phyloP scores from a whole-genome alignment of 2,113 vertebrate genomes.

The Hiodon tergisus region DNA sequence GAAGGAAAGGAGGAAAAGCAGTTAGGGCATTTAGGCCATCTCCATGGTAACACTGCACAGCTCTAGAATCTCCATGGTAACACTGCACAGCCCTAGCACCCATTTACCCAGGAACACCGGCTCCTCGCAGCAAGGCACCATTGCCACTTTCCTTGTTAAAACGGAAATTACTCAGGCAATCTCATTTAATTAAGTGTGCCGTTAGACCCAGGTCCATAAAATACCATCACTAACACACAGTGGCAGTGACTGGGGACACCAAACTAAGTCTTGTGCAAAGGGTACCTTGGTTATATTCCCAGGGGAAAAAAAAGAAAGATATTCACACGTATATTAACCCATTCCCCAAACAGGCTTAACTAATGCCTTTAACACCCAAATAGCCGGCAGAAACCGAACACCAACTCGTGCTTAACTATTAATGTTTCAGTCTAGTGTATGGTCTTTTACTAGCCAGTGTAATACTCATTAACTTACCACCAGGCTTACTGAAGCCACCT shows the following conservation, averaged over 20 bases:
- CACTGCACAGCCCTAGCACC: not conserved
- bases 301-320: not conserved
- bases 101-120: constrained; percentile 4
- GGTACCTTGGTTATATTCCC: constrained; percentile 2
- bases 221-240: not conserved
- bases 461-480: constrained; percentile 99
- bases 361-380: constrained; percentile 58
- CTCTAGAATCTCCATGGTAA: no score
- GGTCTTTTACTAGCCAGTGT: constrained; percentile 86
- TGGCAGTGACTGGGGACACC: not conserved
- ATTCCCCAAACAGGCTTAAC: not conserved
- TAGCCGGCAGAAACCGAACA: constrained; percentile 58
- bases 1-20: constrained; percentile 55
- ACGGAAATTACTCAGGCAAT: not conserved
- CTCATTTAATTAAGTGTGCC: not conserved
- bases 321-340: no score
- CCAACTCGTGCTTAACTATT: constrained; percentile 7
- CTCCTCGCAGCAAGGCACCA: not conserved
- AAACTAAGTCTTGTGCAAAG: not conserved
- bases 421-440: constrained; percentile 59
- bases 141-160: not conserved
- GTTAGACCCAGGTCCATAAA: not conserved
- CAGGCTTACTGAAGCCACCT: constrained; percentile 99
- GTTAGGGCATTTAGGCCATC: not conserved
- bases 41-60: not conserved